Percentiles rank a stretch among this genome's conserved stretches.
Evolutionary conservation across 2,888 invertebrate genomes (phyloP).

Genomic region (Chalcosyrphus nemorum): DNA sequence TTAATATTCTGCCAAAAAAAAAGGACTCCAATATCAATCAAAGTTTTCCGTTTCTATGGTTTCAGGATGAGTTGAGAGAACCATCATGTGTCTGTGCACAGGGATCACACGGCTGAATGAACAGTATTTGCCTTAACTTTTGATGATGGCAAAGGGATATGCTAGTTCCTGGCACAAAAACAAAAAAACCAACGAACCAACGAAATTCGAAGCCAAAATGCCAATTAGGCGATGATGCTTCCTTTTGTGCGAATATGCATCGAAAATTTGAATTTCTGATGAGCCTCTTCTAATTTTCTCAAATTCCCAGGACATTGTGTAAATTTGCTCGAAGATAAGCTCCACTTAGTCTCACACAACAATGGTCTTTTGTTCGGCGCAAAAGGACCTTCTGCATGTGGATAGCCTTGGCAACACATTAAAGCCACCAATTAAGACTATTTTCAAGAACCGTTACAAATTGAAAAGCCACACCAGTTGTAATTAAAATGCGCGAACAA

Average conservation of each 20-base stretch:
- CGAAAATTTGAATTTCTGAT: background rate
- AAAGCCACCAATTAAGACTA: background rate
- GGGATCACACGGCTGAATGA: conserved; percentile 5
- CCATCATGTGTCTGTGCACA: background rate
- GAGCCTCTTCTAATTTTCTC: background rate
- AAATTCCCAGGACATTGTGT: background rate
- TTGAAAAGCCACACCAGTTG: conserved; percentile 21
- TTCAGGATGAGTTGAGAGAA: too few species aligned
- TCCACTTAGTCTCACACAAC: too few species aligned
- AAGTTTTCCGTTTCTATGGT: conserved; percentile 22
- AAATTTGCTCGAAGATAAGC: background rate
- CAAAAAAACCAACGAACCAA: too few species aligned
- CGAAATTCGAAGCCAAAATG: background rate
- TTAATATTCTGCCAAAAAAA: conserved; percentile 29
- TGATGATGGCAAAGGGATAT: background rate
- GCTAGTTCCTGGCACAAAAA: background rate
- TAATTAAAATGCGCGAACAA: conserved; percentile 50
- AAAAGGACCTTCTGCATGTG: too few species aligned
- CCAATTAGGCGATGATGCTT: conserved; percentile 28
- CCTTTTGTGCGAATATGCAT: background rate
- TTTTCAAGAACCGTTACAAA: conserved; percentile 4
- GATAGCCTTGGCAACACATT: background rate
- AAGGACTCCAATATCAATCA: conserved; percentile 41
- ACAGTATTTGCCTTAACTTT: conserved; percentile 14
- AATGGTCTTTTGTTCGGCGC: too few species aligned